These are phyloP conservation scores for Drosophila quinaria DNA, from an alignment of 2,888 invertebrate genomes.

Conservation along the genomic window DNA sequence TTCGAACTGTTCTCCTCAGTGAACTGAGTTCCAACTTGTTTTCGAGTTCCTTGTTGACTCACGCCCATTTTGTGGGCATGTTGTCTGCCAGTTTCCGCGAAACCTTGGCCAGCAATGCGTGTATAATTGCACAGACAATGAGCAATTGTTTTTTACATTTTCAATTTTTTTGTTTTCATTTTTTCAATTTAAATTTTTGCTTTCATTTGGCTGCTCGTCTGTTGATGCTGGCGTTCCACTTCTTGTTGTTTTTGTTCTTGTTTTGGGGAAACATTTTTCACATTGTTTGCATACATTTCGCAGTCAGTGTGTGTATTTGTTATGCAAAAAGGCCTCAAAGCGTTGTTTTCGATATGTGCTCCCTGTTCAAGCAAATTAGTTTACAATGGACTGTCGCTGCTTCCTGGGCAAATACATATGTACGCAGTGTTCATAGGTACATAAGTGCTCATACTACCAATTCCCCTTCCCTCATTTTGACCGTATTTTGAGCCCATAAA, in stretches of 20 bases:
- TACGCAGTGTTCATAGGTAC: not conserved
- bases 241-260: conserved; percentile 14
- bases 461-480: not conserved
- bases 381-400: conserved; percentile 73
- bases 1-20: not conserved
- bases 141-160: conserved; percentile 76
- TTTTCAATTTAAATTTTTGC: conserved; percentile 27
- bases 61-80: not conserved
- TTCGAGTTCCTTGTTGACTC: not conserved
- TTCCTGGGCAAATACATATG: conserved; percentile 4
- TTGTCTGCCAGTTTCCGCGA: conserved; percentile 2
- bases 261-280: conserved; percentile 56
- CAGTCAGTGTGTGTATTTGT: conserved; percentile 72
- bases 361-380: conserved; percentile 72
- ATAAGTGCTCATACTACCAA: conserved; percentile 5
- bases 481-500: conserved; percentile 52
- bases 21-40: not conserved
- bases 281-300: conserved; percentile 79
- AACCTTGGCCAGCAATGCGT: conserved; percentile 73
- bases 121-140: conserved; percentile 80
- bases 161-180: conserved; percentile 27
- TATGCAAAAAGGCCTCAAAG: conserved; percentile 81
- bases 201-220: conserved; percentile 13
- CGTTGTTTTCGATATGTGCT: conserved; percentile 69
- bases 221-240: conserved; percentile 8